Conservation (phyloP, 2,888 invertebrate genomes). For the Stenotaenia linearis region DNA sequence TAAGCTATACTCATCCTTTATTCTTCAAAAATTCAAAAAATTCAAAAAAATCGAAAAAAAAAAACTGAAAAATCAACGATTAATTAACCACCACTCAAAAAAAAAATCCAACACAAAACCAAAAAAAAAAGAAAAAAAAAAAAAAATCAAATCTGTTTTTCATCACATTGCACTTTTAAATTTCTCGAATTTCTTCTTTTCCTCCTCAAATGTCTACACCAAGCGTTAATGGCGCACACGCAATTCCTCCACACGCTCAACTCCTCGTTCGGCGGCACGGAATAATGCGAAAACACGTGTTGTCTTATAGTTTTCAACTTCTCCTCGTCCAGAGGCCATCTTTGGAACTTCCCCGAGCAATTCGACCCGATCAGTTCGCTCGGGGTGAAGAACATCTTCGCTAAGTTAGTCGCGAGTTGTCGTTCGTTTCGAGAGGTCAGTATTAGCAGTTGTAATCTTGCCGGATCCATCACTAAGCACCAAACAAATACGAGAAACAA, state of each 20-base stretch:
- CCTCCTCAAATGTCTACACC: conserved; percentile 30
- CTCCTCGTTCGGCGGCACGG: neutral
- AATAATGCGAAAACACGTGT: neutral
- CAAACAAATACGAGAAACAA: neutral
- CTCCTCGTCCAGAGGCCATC: neutral
- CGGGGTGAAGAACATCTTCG: neutral
- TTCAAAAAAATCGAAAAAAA: neutral
- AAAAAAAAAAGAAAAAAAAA: neutral
- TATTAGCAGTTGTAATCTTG: neutral
- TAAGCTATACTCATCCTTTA: neutral
- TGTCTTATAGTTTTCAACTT: neutral
- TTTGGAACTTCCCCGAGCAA: conserved; percentile 8
- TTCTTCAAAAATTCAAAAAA: neutral
- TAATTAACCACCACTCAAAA: neutral
- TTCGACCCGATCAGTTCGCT: conserved; percentile 11
- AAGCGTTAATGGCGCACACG: conserved; percentile 28
- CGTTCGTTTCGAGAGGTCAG: neutral
- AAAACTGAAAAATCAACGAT: too few species aligned
- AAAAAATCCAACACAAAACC: neutral
- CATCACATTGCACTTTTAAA: neutral
- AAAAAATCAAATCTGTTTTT: neutral
- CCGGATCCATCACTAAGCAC: neutral
- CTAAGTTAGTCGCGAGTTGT: conserved; percentile 27
- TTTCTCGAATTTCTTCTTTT: neutral
- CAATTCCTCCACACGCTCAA: conserved; percentile 22